Percentiles rank a stretch among this genome's conserved stretches.
phyloP scores from a whole-genome alignment of 2,797 vertebrate genomes.

The Zalophus californianus region DNA sequence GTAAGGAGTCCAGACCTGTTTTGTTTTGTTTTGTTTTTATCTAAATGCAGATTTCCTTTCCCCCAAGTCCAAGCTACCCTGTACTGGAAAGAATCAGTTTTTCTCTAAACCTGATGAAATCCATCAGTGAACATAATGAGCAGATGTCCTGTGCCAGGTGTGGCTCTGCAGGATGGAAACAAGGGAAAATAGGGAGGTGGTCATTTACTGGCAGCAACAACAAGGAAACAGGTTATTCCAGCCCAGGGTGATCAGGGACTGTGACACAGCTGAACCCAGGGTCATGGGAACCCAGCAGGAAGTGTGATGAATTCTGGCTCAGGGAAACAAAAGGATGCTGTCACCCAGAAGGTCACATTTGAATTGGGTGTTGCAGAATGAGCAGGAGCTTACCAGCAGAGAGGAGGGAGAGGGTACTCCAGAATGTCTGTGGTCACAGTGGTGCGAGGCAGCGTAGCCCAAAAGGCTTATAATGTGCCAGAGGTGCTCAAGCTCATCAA shows the following conservation, averaged over 20 bases:
- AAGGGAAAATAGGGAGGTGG: background rate
- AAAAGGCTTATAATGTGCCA: accelerated
- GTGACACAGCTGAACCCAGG: background rate
- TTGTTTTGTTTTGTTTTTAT: background rate
- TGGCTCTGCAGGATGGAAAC: background rate
- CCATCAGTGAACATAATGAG: background rate
- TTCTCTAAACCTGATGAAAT: background rate
- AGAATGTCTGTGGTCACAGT: accelerated
- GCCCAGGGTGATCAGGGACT: background rate
- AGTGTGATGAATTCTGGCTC: background rate
- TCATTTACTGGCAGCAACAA: background rate
- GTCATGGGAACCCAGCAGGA: background rate
- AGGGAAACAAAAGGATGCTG: background rate
- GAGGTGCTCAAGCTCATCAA: background rate
- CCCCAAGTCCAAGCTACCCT: background rate
- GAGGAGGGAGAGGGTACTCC: background rate
- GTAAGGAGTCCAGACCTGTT: background rate
- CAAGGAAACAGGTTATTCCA: background rate
- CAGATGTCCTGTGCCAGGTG: background rate
- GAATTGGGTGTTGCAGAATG: background rate
- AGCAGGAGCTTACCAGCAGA: background rate
- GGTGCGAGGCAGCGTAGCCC: accelerated
- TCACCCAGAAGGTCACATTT: background rate
- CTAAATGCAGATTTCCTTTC: background rate
- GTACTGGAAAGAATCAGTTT: background rate